Conservation (phyloP, 2,888 invertebrate genomes). For the Parthenolecanium corni region DNA sequence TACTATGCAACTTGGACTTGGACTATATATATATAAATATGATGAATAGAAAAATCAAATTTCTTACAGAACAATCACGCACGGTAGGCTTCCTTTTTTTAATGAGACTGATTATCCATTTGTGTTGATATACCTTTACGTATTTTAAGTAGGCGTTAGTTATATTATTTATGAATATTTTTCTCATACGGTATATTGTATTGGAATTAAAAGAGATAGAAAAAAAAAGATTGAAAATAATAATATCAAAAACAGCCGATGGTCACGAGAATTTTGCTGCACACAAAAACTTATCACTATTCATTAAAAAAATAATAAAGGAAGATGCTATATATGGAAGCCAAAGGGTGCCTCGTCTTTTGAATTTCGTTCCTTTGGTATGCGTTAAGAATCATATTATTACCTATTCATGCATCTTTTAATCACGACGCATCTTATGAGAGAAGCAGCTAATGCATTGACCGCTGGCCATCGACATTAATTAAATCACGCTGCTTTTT, state of each 20-base stretch:
- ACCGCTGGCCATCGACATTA: conserved; percentile 26
- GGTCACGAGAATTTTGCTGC: neutral
- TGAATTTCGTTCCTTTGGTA: conserved; percentile 9
- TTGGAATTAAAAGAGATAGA: neutral
- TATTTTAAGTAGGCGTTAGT: neutral
- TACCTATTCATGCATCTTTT: conserved; percentile 21
- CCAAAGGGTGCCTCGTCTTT: conserved; percentile 26
- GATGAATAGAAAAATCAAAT: too few relatives aligned
- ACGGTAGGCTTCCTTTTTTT: neutral
- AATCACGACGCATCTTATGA: conserved; percentile 10
- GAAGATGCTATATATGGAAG: conserved; percentile 8
- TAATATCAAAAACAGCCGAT: neutral
- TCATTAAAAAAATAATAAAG: neutral
- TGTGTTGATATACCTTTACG: neutral
- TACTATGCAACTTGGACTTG: too few relatives aligned
- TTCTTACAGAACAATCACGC: too few relatives aligned
- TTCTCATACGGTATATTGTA: neutral
- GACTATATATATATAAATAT: too few relatives aligned
- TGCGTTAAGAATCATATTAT: conserved; percentile 21
- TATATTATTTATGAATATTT: neutral
- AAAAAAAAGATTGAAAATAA: neutral
- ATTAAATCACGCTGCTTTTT: conserved; percentile 20
- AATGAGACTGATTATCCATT: neutral
- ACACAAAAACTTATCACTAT: neutral
- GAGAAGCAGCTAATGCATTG: conserved; percentile 6